These are phyloP conservation scores for Hyles lineata DNA, from an alignment of 2,888 invertebrate species.

Conservation along the genomic window DNA sequence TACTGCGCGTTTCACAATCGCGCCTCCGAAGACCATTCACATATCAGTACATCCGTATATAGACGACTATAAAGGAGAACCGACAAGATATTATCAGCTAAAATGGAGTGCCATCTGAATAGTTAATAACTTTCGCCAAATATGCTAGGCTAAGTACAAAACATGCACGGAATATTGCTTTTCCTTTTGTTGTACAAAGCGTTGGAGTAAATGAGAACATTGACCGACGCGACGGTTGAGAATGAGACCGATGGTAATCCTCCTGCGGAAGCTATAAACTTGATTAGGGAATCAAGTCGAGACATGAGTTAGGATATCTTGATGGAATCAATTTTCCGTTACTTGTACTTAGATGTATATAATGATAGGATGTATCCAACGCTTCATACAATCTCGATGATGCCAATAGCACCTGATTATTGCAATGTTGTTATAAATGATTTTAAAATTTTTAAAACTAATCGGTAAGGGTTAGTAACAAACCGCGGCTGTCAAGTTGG, in stretches of 20 bases:
- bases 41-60: slow-evolving; percentile 33
- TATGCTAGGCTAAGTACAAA: not conserved
- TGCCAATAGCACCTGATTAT: no score
- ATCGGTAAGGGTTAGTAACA: no score
- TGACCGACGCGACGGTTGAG: no score
- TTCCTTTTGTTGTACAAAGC: not conserved
- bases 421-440: no score
- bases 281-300: no score
- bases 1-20: slow-evolving; percentile 29
- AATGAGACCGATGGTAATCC: no score
- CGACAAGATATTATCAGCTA: slow-evolving; percentile 36
- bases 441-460: no score
- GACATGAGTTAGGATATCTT: not conserved
- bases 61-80: slow-evolving; percentile 33
- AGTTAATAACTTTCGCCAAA: slow-evolving; percentile 32
- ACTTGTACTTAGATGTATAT: not conserved
- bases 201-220: not conserved
- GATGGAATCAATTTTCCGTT: slow-evolving; percentile 2
- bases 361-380: not conserved
- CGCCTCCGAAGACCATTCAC: slow-evolving; percentile 28
- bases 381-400: no score
- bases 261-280: no score
- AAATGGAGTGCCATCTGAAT: slow-evolving; percentile 34
- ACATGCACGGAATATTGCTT: slow-evolving; percentile 4
- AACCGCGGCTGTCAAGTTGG: no score